phyloP scores from a whole-genome alignment of 2,113 vertebrate genomes.

The Notiomystis cincta region DNA sequence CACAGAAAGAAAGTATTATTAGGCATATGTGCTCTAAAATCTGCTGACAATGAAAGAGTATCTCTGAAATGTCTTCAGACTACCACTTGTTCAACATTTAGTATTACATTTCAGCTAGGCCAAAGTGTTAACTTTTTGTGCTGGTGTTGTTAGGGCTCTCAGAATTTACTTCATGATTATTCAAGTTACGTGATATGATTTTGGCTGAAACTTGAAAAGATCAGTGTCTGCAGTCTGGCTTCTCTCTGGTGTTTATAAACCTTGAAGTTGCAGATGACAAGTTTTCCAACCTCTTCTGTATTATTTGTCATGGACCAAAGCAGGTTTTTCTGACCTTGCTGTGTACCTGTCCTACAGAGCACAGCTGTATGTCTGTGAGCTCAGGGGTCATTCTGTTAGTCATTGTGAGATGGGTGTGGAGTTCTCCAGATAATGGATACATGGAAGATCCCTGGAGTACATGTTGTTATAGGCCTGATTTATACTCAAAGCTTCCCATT shows the following conservation, averaged over 20 bases:
- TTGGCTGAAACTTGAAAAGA: not conserved
- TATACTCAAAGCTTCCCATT: not conserved
- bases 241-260: not conserved
- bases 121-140: not conserved
- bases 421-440: accelerated
- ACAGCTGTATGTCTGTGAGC: not conserved
- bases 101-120: not conserved
- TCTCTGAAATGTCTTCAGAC: not conserved
- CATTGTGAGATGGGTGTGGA: not conserved
- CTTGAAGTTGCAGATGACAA: not conserved
- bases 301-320: not conserved
- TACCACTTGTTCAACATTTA: not conserved
- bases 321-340: not conserved
- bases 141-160: not conserved
- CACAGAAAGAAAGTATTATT: not conserved
- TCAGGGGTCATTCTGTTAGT: not conserved
- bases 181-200: not conserved
- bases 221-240: not conserved
- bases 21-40: not conserved
- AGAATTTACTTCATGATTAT: not conserved
- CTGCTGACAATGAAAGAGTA: not conserved
- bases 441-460: accelerated
- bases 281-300: not conserved
- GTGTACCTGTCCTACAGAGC: not conserved
- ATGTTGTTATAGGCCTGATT: not conserved